These are phyloP conservation scores for Mesoclemmys tuberculata DNA, from an alignment of 2,113 vertebrate genomes.

Conservation along the genomic window DNA sequence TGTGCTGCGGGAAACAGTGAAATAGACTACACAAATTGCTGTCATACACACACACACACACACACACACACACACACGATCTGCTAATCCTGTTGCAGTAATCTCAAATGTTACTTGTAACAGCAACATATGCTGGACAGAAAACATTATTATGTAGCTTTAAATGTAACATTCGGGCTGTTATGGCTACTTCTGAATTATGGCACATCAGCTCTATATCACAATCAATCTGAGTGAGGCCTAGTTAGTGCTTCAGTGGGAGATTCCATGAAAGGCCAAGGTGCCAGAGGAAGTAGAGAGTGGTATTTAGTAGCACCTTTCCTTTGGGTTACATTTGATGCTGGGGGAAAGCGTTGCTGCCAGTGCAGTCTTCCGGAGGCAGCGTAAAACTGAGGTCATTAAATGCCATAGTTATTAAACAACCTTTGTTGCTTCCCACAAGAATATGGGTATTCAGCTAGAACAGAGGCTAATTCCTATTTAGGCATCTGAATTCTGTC, in stretches of 20 bases:
- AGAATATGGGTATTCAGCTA: neutral
- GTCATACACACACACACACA: too few species aligned
- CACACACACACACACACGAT: too few species aligned
- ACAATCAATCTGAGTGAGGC: neutral
- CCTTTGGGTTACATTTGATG: neutral
- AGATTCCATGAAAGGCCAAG: neutral
- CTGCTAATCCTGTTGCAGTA: too few species aligned
- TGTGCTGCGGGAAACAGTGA: neutral
- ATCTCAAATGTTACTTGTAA: neutral
- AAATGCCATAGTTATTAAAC: neutral
- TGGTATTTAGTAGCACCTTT: neutral
- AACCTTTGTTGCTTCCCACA: neutral
- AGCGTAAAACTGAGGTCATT: neutral
- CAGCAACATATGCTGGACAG: neutral
- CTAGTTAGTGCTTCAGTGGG: neutral
- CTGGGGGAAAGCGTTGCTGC: neutral
- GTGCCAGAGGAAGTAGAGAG: neutral
- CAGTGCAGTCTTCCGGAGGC: neutral
- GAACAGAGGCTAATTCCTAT: too few species aligned
- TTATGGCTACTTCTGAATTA: neutral
- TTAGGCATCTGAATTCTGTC: neutral
- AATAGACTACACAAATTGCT: neutral
- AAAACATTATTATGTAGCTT: neutral
- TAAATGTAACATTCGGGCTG: neutral
- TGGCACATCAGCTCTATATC: neutral